phyloP scores from a whole-genome alignment of 2,797 vertebrate genomes.

The Pteronotus mesoamericanus region DNA sequence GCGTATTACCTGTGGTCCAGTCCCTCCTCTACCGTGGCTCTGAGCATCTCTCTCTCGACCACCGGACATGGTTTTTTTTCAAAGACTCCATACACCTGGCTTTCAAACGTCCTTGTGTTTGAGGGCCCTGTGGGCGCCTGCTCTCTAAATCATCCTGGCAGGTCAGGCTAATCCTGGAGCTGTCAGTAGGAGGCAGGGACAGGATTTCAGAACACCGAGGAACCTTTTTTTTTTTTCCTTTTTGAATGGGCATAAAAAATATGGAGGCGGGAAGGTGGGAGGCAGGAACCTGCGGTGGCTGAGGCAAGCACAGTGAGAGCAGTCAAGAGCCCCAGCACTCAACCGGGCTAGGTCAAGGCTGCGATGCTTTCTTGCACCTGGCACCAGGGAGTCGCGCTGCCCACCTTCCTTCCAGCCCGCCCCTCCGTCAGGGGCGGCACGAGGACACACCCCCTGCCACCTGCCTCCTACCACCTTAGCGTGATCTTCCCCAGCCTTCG shows the following conservation, averaged over 20 bases:
- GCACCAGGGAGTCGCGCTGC: background rate
- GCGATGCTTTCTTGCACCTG: background rate
- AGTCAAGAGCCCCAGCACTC: background rate
- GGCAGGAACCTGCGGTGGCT: background rate
- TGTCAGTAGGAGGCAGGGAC: background rate
- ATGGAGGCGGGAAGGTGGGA: background rate
- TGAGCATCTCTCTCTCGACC: conserved; percentile 2
- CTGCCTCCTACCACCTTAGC: background rate
- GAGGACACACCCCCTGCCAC: conserved; percentile 60
- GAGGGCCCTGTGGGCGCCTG: background rate
- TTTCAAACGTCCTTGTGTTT: conserved; percentile 13
- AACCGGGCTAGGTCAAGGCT: background rate
- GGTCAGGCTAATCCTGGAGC: background rate
- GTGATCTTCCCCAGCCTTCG: background rate
- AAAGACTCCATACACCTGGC: background rate
- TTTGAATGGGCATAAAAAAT: background rate
- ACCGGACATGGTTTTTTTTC: background rate
- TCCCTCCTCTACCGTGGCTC: background rate
- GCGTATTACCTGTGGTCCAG: background rate
- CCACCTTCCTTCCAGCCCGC: background rate
- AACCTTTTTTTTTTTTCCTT: background rate
- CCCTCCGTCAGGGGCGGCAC: background rate
- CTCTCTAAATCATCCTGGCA: background rate
- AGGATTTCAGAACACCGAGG: background rate
- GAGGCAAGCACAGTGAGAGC: background rate